Evolutionary conservation across 35 echinoderm and acorn worm species (phyloP).

Genomic region (Diadema setosum): DNA sequence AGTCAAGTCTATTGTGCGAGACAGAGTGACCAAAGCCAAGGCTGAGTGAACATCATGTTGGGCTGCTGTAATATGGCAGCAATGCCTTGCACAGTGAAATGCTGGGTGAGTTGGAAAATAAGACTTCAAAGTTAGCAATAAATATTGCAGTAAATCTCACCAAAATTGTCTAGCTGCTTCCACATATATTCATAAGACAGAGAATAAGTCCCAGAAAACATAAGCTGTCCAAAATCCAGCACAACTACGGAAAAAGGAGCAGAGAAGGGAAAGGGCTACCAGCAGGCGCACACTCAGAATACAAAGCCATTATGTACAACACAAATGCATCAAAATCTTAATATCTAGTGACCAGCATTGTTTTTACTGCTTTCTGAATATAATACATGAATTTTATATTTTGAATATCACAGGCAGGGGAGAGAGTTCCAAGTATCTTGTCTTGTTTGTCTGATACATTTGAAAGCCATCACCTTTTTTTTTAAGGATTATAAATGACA

Average conservation of each 20-base stretch:
- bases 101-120: background rate
- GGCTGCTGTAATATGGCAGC: background rate
- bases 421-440: no score
- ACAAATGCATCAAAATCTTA: no score
- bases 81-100: background rate
- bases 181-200: background rate
- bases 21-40: background rate
- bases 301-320: no score
- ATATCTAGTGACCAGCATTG: no score
- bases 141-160: background rate
- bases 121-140: background rate
- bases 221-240: background rate
- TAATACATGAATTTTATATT: no score
- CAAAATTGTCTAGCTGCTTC: background rate
- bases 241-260: background rate
- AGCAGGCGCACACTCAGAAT: background rate
- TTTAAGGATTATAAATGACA: no score
- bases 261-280: background rate
- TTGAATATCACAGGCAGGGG: no score
- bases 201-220: background rate
- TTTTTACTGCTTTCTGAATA: no score
- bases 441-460: no score
- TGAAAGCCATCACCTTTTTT: no score
- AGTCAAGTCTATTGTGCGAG: background rate
- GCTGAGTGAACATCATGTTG: background rate